Base-by-base conservation (phyloP, 2,113 vertebrate genomes). In the Laticauda colubrina region DNA sequence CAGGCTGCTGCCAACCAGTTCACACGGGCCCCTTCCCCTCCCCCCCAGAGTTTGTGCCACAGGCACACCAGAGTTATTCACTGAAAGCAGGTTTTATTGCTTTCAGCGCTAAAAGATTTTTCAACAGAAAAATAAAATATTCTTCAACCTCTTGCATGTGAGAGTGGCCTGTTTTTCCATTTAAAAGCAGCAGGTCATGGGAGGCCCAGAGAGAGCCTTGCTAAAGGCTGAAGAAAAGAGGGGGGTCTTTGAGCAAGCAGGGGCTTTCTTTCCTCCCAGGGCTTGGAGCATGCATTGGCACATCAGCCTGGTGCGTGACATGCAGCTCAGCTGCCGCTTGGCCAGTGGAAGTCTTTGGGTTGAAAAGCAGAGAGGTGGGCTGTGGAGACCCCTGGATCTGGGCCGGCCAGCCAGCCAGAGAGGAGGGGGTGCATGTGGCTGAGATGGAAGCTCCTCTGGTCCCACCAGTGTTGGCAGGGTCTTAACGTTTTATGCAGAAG, bases 71-170 rank as follows among this genome's bases (percentile, higher is more conserved):
- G 61, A 34, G 2, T 20, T 61, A 59, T 9, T 94, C 92, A 95
- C 95, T 95, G 93, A 94, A 92, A 96, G 95, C 94, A 43, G 2
- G 34, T 93, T 95, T 96, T 95, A 93, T 92, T 96, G 91, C 95
- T 97, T 94, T 91, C 93, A 90, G 90, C 39, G 89, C 94, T 96
- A 94, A 97, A 51, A 91, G 48, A 81, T 93, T 96, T 43, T 94
- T 92, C 95, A 95, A 94, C 95, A 96, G 93, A 94, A 94, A 93
- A 94, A 96, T 91, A 94, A 94, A 97, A 94, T 94, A 93, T 94
- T 95, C 95, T 95, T 93, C 94, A 75, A 1, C 75, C 34, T 69
- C 26, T 88, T 54, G 94, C 54, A 93, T 24, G 91, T 91, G 94
- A n/a, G 69, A 39, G 64, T 7, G 75, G 48, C 92, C 87, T 55